Base-by-base conservation (phyloP, 2,113 vertebrate genomes). In the Notothenia rossii region DNA sequence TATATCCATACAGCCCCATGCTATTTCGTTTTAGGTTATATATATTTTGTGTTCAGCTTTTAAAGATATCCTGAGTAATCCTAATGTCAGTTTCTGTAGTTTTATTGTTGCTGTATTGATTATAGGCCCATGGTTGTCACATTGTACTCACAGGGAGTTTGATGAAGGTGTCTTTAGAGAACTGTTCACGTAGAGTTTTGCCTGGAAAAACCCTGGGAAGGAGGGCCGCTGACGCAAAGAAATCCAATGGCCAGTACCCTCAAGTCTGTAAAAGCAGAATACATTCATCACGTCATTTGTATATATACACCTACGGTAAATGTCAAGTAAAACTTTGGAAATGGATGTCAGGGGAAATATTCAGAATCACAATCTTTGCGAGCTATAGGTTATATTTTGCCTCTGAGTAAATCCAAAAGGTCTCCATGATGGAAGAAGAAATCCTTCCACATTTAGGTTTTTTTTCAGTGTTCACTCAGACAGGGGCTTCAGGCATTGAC, bases 141-240 rank as follows among this genome's bases (percentile, higher is more conserved):
- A 40, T 7, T 40, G 36, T 40, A 78, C 87, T 89, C 77, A 96
- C 97, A 88, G 96, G 94, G 10, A 97, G 94, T 84, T 96, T 97
- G 84, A 99, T 13, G 89, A 97, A 99, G 10, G 96, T 98, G 89
- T 98, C 96, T 64, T 81, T 91, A 1, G 96, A 54, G 88, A 66
- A 4, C 89, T 78, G 14, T 90, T 91, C 66, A 97, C 90, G 9
- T 93, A 70, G 43, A 97, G 88, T 70, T 33, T 90, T 3, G 93
- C 94, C 0, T 94, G 91, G 82, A 97, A 97, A 67, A 98, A 98
- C 0, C 92, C 95, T 0, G 97, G 97, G 6, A 95, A 94, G 0
- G 84, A 69, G 0, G 93, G 95, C n/a, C 74, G 93, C 61, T 96
- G 93, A 0, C 91, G 92, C 33, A 95, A 54, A 0, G 91, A 3